Evolutionary conservation across 1,140 invertebrate genomes (phyloP), one percentile per base, ranked within the genome.

Genomic region (Drosophila tani): DNA sequence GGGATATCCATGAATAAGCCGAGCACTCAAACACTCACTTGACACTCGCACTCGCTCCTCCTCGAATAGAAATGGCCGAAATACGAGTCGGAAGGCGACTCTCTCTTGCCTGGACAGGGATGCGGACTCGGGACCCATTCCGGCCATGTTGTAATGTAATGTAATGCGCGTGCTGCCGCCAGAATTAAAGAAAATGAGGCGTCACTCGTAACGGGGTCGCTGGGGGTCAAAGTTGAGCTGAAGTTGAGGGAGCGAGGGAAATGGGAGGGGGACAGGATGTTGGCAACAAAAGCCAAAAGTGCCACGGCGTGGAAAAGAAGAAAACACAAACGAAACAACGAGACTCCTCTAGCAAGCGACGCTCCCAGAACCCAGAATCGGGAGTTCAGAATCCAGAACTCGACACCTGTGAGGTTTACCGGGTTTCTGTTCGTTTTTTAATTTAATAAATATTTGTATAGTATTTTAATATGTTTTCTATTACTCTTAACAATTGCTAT

Each of bases 91-190:
- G 70, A 75, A 74, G 38, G 57, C 59, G 71, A 79, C 17, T 38
- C 35, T 40, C 55, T 21, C 35, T 3, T 17, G 14, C 43, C 19
- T 32, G 21, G 55, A 51, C 32, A 41, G 12, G 21, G 46, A 67
- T 17, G 59, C 21, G 56, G 50, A 41, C 43, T 58, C 71, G 59
- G 29, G 82, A 78, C 75, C 82, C 76, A 64, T 57, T 75, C 59
- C 51, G 57, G 56, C 45, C 74, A 67, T 83, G 81, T 76, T 60
- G 79, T 81, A 83, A 80, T 83, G 82, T 86, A 80, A 87, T 87
- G 80, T 85, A 85, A 84, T 84, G 78, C 83, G 82, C 83, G 83
- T 86, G 83, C 76, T 82, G 80, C 76, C 76, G 73, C 75, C 79
- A 41, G 69, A 86, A 87, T 82, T 84, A 67, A 80, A 70, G 74